Evolutionary conservation across 1,140 invertebrate genomes (phyloP).

Genomic region (Oscheius sp.): DNA sequence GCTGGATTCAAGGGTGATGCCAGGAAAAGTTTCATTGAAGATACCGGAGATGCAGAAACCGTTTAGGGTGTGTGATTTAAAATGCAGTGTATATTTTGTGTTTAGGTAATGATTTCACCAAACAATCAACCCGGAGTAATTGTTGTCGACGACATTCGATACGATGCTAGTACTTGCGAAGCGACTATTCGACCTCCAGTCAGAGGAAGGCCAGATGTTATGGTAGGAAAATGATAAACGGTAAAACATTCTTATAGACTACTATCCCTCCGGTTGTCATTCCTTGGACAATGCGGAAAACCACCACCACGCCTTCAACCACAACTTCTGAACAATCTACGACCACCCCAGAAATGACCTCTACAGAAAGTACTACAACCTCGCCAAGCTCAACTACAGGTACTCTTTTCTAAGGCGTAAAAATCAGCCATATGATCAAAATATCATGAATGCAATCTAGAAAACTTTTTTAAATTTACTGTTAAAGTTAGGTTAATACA

Average conservation of each 20-base stretch:
- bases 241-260: slow-evolving; percentile 24
- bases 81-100: background rate
- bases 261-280: slow-evolving; percentile 10
- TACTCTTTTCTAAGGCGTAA: no score
- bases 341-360: slow-evolving; percentile 19
- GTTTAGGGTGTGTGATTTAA: slow-evolving; percentile 48
- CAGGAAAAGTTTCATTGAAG: slow-evolving; percentile 58
- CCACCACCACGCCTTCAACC: slow-evolving; percentile 1
- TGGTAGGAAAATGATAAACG: background rate
- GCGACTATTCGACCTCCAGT: background rate
- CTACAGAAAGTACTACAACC: slow-evolving; percentile 22
- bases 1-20: slow-evolving; percentile 54
- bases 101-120: slow-evolving; percentile 57
- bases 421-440: no score
- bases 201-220: slow-evolving; percentile 25
- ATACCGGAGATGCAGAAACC: slow-evolving; percentile 52
- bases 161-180: slow-evolving; percentile 28
- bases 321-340: slow-evolving; percentile 19
- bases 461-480: no score
- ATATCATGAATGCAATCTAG: no score
- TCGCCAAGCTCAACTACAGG: background rate
- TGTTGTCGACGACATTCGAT: slow-evolving; percentile 52
- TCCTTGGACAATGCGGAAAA: slow-evolving; percentile 21
- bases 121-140: slow-evolving; percentile 47
- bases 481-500: no score